Evolutionary conservation across 2,888 invertebrate genomes (phyloP).

Genomic region (Hypomecis atomaria): DNA sequence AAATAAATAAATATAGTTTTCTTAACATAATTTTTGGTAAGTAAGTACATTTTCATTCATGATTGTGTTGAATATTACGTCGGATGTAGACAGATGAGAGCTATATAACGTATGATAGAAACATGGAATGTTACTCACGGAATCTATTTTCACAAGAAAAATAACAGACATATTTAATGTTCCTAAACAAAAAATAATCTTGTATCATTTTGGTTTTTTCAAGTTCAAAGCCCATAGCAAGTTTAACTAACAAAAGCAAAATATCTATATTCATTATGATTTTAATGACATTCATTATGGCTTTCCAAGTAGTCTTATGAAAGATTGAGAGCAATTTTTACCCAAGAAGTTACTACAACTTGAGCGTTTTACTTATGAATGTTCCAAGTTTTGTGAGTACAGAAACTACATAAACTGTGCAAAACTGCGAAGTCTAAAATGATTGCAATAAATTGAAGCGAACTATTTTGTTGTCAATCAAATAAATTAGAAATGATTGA

Average conservation of each 20-base stretch:
- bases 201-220: constrained; percentile 43
- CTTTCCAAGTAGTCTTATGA: no score
- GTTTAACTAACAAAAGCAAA: constrained; percentile 7
- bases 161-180: constrained; percentile 53
- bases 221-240: constrained; percentile 20
- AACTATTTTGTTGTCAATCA: constrained; percentile 49
- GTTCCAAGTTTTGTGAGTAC: background rate
- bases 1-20: no score
- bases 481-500: constrained; percentile 34
- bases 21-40: no score
- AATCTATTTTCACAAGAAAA: constrained; percentile 55
- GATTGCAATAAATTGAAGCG: constrained; percentile 24
- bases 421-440: constrained; percentile 12
- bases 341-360: background rate
- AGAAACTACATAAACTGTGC: constrained; percentile 9
- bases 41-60: no score
- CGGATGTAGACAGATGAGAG: no score
- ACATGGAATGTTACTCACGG: constrained; percentile 47
- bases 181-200: constrained; percentile 58
- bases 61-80: no score
- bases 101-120: no score
- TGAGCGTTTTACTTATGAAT: background rate
- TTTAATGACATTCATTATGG: background rate
- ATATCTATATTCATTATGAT: constrained; percentile 27
- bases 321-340: no score